Percentiles rank a stretch among this genome's conserved stretches.
phyloP scores from a whole-genome alignment of 2,797 vertebrate genomes.

The Dromococcyx pavoninus region DNA sequence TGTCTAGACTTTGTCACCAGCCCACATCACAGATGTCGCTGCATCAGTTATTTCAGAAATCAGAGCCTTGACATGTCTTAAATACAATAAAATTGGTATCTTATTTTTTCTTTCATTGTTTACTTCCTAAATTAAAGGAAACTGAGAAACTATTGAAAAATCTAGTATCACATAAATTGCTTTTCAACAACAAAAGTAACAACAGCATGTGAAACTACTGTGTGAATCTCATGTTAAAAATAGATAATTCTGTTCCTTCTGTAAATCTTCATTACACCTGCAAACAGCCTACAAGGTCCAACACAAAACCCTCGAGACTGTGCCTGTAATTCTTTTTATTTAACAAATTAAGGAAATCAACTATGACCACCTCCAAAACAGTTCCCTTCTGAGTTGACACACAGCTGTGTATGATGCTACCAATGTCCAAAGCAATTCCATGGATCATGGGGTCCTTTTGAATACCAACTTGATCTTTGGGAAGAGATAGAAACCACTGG shows the following conservation, averaged over 20 bases:
- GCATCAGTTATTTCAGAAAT: background rate
- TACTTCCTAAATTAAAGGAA: background rate
- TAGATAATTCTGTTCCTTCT: background rate
- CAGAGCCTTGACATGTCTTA: background rate
- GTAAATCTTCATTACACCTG: background rate
- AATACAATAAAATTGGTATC: background rate
- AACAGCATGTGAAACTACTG: background rate
- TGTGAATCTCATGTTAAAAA: background rate
- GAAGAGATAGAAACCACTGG: too few species aligned
- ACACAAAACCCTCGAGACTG: too few species aligned
- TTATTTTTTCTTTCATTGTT: background rate
- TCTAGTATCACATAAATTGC: background rate
- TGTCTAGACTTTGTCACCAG: background rate
- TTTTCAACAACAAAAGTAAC: background rate
- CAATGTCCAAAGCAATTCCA: too few species aligned
- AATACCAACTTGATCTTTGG: too few species aligned
- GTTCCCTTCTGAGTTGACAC: too few species aligned
- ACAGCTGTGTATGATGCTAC: too few species aligned
- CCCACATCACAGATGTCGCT: background rate
- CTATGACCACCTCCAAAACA: too few species aligned
- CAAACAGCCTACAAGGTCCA: background rate
- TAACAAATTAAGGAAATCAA: too few species aligned
- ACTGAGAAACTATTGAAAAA: background rate
- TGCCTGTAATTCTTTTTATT: too few species aligned
- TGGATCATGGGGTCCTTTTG: too few species aligned